These are phyloP conservation scores for Lagenorhynchus albirostris DNA, from an alignment of 2,113 vertebrate genomes.

Conservation along the genomic window DNA sequence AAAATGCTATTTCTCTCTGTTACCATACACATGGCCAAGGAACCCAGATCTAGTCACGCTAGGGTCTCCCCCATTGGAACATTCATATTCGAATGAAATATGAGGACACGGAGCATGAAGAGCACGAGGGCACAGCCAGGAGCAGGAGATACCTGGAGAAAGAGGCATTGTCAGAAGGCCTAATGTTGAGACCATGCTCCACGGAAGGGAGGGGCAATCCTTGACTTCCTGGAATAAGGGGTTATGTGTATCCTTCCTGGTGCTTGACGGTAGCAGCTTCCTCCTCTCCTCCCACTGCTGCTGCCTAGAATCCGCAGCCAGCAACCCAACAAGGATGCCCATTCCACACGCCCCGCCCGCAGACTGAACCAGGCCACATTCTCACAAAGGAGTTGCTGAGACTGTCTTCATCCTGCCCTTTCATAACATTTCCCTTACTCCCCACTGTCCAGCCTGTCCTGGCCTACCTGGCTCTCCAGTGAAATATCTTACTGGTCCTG, in stretches of 20 bases:
- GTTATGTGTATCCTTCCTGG: background rate
- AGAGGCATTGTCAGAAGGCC: background rate
- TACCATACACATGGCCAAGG: background rate
- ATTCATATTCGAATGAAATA: background rate
- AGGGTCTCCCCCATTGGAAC: background rate
- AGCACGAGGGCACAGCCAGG: background rate
- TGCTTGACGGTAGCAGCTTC: background rate
- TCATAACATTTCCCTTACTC: background rate
- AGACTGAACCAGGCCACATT: background rate
- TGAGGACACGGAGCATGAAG: background rate
- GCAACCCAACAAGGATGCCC: background rate
- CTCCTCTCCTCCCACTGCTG: background rate
- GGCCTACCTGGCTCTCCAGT: background rate
- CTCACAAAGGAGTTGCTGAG: background rate
- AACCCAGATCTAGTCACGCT: background rate
- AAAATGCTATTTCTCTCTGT: background rate
- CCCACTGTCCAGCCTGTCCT: background rate
- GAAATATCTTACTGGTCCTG: background rate
- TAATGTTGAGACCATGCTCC: accelerated
- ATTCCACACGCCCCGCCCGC: background rate
- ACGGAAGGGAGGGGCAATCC: background rate
- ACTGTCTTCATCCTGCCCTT: background rate
- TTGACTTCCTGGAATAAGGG: background rate
- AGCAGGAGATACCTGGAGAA: background rate
- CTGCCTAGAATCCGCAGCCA: background rate